Evolutionary conservation across 2,888 invertebrate genomes (phyloP).

Genomic region (Rhagonycha fulva): DNA sequence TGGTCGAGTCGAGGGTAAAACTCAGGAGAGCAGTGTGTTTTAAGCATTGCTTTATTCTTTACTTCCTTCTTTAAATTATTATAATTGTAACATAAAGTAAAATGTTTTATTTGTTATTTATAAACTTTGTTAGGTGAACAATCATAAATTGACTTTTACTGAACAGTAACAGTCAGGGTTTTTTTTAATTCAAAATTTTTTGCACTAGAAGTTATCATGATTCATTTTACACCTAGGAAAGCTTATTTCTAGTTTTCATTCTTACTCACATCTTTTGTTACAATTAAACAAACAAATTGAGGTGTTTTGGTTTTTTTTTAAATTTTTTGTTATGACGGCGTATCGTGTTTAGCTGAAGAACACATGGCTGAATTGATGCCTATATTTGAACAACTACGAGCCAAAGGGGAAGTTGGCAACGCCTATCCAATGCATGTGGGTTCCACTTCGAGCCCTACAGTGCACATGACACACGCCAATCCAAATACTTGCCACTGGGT

Average conservation of each 20-base stretch:
- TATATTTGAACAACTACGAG: constrained; percentile 91
- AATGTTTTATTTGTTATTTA: constrained; percentile 2
- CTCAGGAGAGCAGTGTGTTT: constrained; percentile 24
- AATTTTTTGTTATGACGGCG: constrained; percentile 19
- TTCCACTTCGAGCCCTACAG: constrained; percentile 69
- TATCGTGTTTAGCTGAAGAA: constrained; percentile 74
- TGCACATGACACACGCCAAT: constrained; percentile 61
- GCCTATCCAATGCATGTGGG: constrained; percentile 89
- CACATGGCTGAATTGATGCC: constrained; percentile 95
- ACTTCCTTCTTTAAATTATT: constrained; percentile 17
- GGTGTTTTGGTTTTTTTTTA: constrained; percentile 33
- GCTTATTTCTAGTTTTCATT: constrained; percentile 17
- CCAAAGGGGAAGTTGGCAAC: constrained; percentile 88
- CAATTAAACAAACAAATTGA: background rate
- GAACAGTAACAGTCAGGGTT: constrained; percentile 16
- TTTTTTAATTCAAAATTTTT: constrained; percentile 13
- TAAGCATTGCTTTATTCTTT: constrained; percentile 14
- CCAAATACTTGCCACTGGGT: constrained; percentile 76
- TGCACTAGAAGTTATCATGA: constrained; percentile 12
- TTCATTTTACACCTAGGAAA: constrained; percentile 19
- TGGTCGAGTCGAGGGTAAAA: constrained; percentile 4
- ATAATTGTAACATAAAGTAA: background rate
- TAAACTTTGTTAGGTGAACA: background rate
- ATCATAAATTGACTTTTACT: background rate
- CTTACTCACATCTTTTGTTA: constrained; percentile 1